Evolutionary conservation across 2,888 invertebrate genomes (phyloP).

Genomic region (Ctenicera cuprea): DNA sequence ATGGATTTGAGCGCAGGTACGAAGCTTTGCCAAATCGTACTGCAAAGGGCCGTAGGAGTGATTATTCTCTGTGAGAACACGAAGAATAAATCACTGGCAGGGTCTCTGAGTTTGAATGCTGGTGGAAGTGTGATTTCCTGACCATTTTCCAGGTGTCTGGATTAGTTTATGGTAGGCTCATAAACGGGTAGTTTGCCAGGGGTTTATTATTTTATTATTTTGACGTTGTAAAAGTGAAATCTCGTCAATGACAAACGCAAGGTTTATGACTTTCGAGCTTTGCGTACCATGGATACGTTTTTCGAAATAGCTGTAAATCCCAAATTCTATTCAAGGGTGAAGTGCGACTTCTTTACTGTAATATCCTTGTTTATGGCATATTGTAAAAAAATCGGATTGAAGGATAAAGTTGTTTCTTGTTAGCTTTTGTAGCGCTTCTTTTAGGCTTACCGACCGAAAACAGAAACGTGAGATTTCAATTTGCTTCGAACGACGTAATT

Average conservation of each 20-base stretch:
- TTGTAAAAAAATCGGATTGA: constrained; percentile 4
- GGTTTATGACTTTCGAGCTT: constrained; percentile 20
- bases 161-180: constrained; percentile 39
- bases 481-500: no score
- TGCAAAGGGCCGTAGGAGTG: constrained; percentile 53
- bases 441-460: no score
- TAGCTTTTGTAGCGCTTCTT: no score
- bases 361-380: neutral
- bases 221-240: constrained; percentile 28
- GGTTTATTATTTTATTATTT: constrained; percentile 38
- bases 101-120: constrained; percentile 43
- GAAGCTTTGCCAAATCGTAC: constrained; percentile 55
- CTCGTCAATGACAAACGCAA: constrained; percentile 18
- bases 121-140: constrained; percentile 66
- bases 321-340: neutral
- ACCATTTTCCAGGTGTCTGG: constrained; percentile 58
- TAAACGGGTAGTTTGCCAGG: constrained; percentile 51
- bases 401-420: no score
- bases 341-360: neutral
- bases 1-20: constrained; percentile 53
- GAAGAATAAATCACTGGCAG: constrained; percentile 57
- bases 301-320: neutral
- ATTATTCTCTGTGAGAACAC: constrained; percentile 61
- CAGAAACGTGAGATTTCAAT: no score
- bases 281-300: neutral